Percentiles rank a stretch among this genome's conserved stretches.
Conservation (phyloP, 2,113 vertebrate species). For the Apodemus sylvaticus region DNA sequence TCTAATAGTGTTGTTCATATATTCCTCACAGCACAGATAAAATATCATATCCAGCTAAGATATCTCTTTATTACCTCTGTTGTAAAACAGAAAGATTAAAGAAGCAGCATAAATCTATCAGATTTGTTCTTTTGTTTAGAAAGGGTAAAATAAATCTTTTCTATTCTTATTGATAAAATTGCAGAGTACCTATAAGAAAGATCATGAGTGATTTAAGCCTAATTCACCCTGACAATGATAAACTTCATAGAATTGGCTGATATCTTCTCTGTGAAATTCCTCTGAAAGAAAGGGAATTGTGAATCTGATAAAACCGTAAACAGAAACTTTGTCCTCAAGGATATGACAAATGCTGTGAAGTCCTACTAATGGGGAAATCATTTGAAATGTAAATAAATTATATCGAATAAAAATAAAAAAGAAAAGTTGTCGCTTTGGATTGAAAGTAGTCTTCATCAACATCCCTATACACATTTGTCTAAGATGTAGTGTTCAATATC, state of each 20-base stretch:
- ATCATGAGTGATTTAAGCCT: neutral
- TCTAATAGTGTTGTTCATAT: neutral
- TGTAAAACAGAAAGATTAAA: neutral
- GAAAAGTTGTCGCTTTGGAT: neutral
- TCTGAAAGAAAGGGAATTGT: neutral
- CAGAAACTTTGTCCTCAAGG: neutral
- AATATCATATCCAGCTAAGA: neutral
- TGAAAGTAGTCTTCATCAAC: neutral
- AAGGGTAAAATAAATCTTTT: neutral
- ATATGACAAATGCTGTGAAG: neutral
- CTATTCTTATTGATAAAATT: neutral
- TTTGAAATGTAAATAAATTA: too few relatives aligned
- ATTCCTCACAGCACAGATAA: neutral
- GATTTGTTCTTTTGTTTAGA: neutral
- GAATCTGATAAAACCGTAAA: neutral
- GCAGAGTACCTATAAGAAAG: neutral
- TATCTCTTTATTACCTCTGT: neutral
- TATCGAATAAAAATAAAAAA: too few relatives aligned
- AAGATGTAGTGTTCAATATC: neutral
- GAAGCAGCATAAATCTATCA: neutral
- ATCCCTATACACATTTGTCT: neutral
- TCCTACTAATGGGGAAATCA: fast-evolving
- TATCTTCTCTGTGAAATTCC: neutral
- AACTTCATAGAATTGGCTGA: neutral
- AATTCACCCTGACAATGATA: neutral